Conservation (phyloP, 1,140 invertebrate genomes). For the Drosophila tropicalis region DNA sequence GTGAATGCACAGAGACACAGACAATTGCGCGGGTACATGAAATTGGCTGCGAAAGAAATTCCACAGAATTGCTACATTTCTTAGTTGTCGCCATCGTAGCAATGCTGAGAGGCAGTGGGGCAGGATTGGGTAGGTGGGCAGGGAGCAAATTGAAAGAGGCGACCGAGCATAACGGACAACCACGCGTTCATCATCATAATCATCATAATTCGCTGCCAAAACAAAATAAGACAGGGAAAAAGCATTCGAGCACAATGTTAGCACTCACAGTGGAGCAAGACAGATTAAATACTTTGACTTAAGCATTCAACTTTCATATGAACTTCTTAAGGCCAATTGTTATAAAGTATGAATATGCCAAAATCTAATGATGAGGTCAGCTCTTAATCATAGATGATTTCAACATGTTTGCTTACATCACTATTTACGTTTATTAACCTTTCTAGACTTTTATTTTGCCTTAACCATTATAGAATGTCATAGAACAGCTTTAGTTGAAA, state of each 20-base stretch:
- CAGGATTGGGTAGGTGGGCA: conserved; percentile 4
- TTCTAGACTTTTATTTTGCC: too few species aligned
- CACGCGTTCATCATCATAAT: conserved; percentile 78
- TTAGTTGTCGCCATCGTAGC: conserved; percentile 21
- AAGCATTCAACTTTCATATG: too few species aligned
- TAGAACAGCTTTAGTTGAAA: too few species aligned
- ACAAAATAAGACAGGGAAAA: conserved; percentile 28
- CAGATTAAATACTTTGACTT: not conserved
- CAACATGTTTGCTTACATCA: too few species aligned
- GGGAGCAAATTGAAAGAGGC: conserved; percentile 67
- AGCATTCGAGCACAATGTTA: conserved; percentile 25
- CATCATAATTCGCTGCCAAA: conserved; percentile 74
- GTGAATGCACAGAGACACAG: conserved; percentile 43
- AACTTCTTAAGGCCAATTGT: too few species aligned
- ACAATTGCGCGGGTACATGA: conserved; percentile 63
- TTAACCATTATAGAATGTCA: too few species aligned
- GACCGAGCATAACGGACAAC: conserved; percentile 69
- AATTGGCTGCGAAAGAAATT: conserved; percentile 52
- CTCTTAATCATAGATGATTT: too few species aligned
- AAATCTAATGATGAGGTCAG: too few species aligned
- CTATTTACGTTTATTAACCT: too few species aligned
- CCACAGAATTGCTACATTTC: conserved; percentile 55
- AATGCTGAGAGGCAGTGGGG: conserved; percentile 49
- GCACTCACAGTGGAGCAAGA: conserved; percentile 43
- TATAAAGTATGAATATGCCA: too few species aligned